A percentile compares a stretch with the other conserved stretches of the same genome.
phyloP scores from a whole-genome alignment of 2,888 invertebrate species.

The Schizaphis graminum region DNA sequence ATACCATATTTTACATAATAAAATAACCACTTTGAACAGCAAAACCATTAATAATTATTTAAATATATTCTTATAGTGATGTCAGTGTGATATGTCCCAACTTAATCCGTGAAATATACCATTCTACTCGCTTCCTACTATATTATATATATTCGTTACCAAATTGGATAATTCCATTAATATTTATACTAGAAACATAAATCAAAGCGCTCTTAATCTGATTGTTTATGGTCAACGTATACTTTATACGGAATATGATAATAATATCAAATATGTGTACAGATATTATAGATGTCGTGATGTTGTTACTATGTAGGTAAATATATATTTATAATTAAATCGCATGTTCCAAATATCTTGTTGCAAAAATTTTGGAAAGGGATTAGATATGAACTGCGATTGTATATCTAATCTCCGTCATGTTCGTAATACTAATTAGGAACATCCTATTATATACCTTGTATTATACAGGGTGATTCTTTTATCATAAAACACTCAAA shows the following conservation, averaged over 20 bases:
- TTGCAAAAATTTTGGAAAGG: not conserved
- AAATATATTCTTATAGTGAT: not conserved
- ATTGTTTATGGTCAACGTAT: not conserved
- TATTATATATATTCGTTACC: not conserved
- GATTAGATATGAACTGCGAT: not conserved
- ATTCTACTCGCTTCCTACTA: not conserved
- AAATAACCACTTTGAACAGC: not conserved
- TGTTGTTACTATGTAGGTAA: not conserved
- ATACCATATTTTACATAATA: not conserved
- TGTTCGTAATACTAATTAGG: not conserved
- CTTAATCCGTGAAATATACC: not conserved
- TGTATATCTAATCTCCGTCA: not conserved
- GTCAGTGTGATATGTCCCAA: not conserved
- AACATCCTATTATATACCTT: not conserved
- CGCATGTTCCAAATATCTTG: not conserved
- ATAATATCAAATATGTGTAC: not conserved
- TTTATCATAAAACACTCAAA: no score
- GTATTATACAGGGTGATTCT: no score
- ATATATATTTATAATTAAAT: not conserved
- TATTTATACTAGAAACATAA: constrained; percentile 14
- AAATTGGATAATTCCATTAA: not conserved
- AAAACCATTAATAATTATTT: not conserved
- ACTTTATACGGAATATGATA: constrained; percentile 19
- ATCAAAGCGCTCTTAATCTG: not conserved
- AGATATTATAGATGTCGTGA: not conserved